Evolutionary conservation across 2,113 vertebrate species (phyloP).

Genomic region (Manacus vitellinus): DNA sequence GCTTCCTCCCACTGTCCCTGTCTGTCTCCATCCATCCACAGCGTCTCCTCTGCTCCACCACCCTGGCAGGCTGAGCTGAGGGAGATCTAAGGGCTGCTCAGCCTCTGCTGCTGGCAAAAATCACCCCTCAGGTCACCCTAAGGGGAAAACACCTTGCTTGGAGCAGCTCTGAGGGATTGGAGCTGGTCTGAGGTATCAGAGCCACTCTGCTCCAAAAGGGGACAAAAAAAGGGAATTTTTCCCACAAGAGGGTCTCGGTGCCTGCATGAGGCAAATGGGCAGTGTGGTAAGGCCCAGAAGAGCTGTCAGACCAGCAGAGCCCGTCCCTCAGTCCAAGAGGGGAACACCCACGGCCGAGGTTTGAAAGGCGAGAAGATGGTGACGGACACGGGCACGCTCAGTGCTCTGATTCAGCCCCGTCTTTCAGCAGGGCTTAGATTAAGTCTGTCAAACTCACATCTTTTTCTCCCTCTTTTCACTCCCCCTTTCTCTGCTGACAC

Average conservation of each 20-base stretch:
- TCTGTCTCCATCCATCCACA: background rate
- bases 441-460: background rate
- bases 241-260: background rate
- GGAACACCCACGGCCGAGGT: background rate
- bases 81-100: background rate
- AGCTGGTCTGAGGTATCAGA: rapidly evolving
- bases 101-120: background rate
- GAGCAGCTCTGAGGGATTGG: rapidly evolving
- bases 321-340: background rate
- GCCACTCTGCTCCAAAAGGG: background rate
- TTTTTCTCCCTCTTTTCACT: background rate
- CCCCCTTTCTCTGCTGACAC: background rate
- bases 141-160: background rate
- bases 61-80: background rate
- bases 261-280: background rate
- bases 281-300: background rate
- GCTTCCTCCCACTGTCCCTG: constrained; percentile 24
- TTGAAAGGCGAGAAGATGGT: constrained; percentile 43
- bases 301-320: background rate
- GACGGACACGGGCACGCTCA: background rate
- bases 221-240: background rate
- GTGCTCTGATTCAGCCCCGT: background rate
- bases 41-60: background rate
- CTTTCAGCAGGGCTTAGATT: constrained; percentile 50
- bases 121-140: background rate